These are phyloP conservation scores for Conus canariensis DNA, from an alignment of 2,888 invertebrate genomes.

Conservation along the genomic window DNA sequence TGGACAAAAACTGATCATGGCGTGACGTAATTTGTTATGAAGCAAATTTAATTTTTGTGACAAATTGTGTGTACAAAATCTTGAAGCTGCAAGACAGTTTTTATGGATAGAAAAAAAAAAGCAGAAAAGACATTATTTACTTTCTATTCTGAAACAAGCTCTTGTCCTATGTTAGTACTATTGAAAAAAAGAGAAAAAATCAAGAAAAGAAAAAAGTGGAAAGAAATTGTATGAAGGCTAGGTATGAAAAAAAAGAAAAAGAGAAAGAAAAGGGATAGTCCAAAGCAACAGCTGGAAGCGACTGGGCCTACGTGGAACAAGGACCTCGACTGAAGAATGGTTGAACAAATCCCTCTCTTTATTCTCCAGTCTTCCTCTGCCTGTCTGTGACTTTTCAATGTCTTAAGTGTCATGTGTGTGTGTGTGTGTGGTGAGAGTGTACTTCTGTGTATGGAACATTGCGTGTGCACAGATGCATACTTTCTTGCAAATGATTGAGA, in stretches of 20 bases:
- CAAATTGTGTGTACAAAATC: not conserved
- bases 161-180: not conserved
- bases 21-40: not conserved
- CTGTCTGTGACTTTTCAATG: not conserved
- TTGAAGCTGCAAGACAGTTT: not conserved
- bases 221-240: not conserved
- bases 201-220: not conserved
- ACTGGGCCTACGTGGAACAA: not conserved
- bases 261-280: conserved; percentile 24
- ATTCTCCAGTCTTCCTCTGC: not conserved
- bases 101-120: not conserved
- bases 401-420: not conserved
- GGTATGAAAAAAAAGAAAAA: not conserved
- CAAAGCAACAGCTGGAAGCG: not conserved
- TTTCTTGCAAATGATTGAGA: not conserved
- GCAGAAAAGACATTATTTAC: too few species aligned
- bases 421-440: not conserved
- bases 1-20: not conserved
- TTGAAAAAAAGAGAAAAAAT: not conserved
- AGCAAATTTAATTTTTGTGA: not conserved
- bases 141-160: not conserved
- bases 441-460: not conserved
- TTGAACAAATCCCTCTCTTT: not conserved
- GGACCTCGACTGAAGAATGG: not conserved
- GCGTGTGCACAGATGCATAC: not conserved